A percentile compares a stretch with the other conserved stretches of the same genome.
Evolutionary conservation across 2,113 vertebrate genomes (phyloP).

Genomic region (Centropus unirufus): DNA sequence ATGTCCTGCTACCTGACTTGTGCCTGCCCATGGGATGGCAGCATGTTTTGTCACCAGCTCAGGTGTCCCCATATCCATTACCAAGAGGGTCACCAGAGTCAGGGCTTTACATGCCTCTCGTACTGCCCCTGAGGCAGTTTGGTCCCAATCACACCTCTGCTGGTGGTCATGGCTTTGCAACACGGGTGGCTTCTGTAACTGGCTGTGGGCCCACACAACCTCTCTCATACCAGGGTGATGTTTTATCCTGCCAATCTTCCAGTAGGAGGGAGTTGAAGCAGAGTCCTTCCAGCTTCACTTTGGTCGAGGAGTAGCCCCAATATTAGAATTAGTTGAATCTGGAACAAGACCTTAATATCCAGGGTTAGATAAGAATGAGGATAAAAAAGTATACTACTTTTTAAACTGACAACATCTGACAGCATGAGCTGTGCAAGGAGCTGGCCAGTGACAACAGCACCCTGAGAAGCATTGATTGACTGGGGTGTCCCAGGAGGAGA

Average conservation of each 20-base stretch:
- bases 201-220: fast-evolving
- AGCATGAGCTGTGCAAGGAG: background rate
- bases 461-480: background rate
- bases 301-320: background rate
- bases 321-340: background rate
- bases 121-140: background rate
- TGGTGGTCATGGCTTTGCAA: background rate
- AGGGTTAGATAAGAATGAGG: background rate
- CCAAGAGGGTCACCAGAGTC: background rate
- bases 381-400: background rate
- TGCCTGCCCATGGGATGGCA: background rate
- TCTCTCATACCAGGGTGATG: background rate
- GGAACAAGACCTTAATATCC: background rate
- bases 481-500: background rate
- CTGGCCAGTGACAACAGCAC: background rate
- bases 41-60: background rate
- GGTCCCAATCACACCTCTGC: background rate
- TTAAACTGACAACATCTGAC: background rate
- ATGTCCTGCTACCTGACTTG: fast-evolving
- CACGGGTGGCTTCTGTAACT: background rate
- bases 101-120: fast-evolving
- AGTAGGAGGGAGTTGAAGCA: background rate
- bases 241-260: background rate
- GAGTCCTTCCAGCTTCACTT: background rate
- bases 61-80: background rate